Percentiles rank a stretch among this genome's conserved stretches.
Evolutionary conservation across 2,113 vertebrate genomes (phyloP).

Genomic region (Mellivora capensis): DNA sequence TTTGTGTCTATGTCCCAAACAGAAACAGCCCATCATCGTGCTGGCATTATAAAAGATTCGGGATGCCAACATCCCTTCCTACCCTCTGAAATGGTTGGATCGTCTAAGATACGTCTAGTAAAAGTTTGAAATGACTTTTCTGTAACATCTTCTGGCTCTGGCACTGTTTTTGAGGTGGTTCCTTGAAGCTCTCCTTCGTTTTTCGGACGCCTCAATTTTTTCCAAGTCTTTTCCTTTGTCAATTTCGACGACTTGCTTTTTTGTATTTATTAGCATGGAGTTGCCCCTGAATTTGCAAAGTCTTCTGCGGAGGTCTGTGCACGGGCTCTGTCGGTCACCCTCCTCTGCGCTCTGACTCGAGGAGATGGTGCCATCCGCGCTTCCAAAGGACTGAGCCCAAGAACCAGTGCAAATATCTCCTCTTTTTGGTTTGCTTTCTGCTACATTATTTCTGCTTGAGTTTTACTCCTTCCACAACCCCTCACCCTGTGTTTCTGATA

Average conservation of each 20-base stretch:
- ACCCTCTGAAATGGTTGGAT: background rate
- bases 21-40: background rate
- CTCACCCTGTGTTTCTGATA: background rate
- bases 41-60: background rate
- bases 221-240: background rate
- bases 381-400: background rate
- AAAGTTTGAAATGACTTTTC: background rate
- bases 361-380: fast-evolving
- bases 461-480: background rate
- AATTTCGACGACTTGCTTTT: background rate
- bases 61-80: background rate
- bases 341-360: background rate
- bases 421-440: background rate
- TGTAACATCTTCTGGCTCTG: background rate
- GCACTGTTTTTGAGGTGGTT: background rate
- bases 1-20: background rate
- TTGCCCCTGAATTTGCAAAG: background rate
- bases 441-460: background rate
- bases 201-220: background rate
- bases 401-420: background rate
- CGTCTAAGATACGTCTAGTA: background rate
- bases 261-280: background rate
- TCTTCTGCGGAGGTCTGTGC: background rate
- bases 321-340: background rate
- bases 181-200: background rate